phyloP scores from a whole-genome alignment of 2,888 invertebrate genomes.

The Drosophila picticornis region DNA sequence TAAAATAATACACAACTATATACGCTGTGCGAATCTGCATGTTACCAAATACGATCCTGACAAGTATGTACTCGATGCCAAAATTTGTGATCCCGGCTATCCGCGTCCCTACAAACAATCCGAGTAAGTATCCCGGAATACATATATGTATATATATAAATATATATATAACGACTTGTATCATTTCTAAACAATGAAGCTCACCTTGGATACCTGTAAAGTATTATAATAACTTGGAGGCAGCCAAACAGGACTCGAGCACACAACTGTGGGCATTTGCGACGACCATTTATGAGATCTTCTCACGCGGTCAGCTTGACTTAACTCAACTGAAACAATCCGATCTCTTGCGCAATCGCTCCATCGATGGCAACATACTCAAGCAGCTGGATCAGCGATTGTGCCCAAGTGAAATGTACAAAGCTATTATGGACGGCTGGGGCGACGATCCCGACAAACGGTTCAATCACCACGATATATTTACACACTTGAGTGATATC shows the following conservation, averaged over 20 bases:
- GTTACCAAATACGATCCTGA: conserved; percentile 90
- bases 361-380: conserved; percentile 86
- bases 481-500: conserved; percentile 84
- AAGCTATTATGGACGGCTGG: conserved; percentile 93
- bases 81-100: conserved; percentile 93
- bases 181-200: conserved; percentile 85
- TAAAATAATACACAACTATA: conserved; percentile 92
- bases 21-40: conserved; percentile 92
- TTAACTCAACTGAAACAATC: conserved; percentile 83
- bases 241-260: conserved; percentile 88
- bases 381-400: conserved; percentile 89
- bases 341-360: conserved; percentile 64
- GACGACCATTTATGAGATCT: conserved; percentile 97
- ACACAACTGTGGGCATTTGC: conserved; percentile 97
- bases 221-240: conserved; percentile 89
- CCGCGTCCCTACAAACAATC: conserved; percentile 86
- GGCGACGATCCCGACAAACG: conserved; percentile 89
- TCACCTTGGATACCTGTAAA: conserved; percentile 96
- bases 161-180: not conserved
- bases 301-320: conserved; percentile 89
- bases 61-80: conserved; percentile 89
- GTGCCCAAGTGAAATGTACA: conserved; percentile 90
- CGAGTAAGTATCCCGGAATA: conserved; percentile 53
- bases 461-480: conserved; percentile 93
- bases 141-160: not conserved